Percentiles rank a stretch among this genome's conserved stretches.
Conservation (phyloP, 2,888 invertebrate species). For the Campoplex nolae region DNA sequence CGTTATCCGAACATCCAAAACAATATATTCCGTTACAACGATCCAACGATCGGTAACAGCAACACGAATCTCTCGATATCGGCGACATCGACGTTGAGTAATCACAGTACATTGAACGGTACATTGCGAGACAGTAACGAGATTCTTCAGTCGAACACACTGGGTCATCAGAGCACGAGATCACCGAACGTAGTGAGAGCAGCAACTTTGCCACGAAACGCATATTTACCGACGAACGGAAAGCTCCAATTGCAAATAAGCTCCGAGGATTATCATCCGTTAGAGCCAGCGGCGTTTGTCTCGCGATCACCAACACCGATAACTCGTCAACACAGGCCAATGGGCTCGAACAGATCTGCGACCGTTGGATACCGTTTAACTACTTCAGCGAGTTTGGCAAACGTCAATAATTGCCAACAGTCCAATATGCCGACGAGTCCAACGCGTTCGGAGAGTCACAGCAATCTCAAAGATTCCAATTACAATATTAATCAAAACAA, state of each 20-base stretch:
- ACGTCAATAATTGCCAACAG: conserved; percentile 82
- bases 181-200: conserved; percentile 86
- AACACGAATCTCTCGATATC: conserved; percentile 83
- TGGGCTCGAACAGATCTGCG: conserved; percentile 72
- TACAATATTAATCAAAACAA: conserved; percentile 80
- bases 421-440: conserved; percentile 80
- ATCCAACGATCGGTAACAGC: conserved; percentile 86
- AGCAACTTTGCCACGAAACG: conserved; percentile 90
- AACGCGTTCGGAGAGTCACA: conserved; percentile 82
- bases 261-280: conserved; percentile 81
- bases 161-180: conserved; percentile 79
- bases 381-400: conserved; percentile 82
- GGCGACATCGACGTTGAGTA: conserved; percentile 82
- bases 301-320: conserved; percentile 83
- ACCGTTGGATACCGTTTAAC: conserved; percentile 77
- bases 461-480: conserved; percentile 82
- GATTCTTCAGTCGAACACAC: conserved; percentile 80
- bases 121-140: conserved; percentile 86
- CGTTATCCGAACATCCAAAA: conserved; percentile 85
- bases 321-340: conserved; percentile 77
- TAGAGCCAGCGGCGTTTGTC: conserved; percentile 83
- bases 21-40: conserved; percentile 90
- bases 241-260: conserved; percentile 78
- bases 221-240: conserved; percentile 84
- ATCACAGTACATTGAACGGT: conserved; percentile 86